Conservation (phyloP, 37 sponge, comb jelly and placozoan genomes). For the Eunapius fragilis region DNA sequence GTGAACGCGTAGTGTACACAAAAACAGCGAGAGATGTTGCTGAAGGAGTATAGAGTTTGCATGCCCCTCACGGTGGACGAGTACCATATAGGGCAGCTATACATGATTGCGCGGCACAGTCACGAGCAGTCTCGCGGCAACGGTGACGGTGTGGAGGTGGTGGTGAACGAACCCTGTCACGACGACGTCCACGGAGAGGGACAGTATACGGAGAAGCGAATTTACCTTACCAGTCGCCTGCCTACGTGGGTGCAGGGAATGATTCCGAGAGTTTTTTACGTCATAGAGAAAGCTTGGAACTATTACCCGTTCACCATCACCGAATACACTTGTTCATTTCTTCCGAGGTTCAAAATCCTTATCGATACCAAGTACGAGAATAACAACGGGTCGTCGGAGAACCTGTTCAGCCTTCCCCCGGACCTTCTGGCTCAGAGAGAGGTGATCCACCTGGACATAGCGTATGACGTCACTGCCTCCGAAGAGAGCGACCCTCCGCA, state of each 20-base stretch:
- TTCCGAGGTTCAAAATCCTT: conserved; percentile 61
- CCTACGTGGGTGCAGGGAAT: conserved; percentile 68
- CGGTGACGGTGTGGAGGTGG: conserved; percentile 83
- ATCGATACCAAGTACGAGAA: conserved; percentile 72
- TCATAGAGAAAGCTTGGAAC: conserved; percentile 88
- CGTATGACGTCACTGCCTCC: conserved; percentile 44
- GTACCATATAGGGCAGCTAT: conserved; percentile 84
- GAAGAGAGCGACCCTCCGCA: conserved; percentile 32
- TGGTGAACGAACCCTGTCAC: conserved; percentile 66
- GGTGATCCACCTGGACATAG: conserved; percentile 71
- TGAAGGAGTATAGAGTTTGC: conserved; percentile 80
- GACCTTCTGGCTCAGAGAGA: conserved; percentile 61
- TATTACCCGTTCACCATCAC: conserved; percentile 74
- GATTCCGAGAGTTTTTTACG: conserved; percentile 70
- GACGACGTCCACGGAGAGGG: conserved; percentile 73
- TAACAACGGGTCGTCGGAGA: conserved; percentile 66
- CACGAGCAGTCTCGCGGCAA: conserved; percentile 53
- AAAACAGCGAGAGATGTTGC: no score
- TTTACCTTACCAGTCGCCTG: conserved; percentile 66
- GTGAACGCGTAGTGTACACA: no score
- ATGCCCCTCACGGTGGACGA: conserved; percentile 87
- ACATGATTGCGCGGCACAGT: conserved; percentile 87
- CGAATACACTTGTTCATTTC: conserved; percentile 66
- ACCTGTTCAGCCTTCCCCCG: conserved; percentile 40
- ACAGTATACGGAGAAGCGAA: conserved; percentile 82